Conservation (phyloP, 2,888 invertebrate genomes). For the Hydroisotoma schaefferi region DNA sequence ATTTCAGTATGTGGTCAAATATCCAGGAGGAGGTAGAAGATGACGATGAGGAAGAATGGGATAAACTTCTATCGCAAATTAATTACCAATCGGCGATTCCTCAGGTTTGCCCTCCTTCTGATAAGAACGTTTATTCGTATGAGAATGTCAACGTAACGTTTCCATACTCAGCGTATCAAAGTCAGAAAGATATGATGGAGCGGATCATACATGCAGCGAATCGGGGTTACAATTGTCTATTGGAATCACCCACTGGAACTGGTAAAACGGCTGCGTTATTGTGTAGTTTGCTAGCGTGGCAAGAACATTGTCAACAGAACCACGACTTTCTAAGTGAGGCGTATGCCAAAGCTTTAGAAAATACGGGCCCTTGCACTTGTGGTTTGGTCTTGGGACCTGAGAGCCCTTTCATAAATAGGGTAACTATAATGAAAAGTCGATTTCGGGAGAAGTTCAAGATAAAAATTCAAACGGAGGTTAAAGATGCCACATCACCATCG, state of each 20-base stretch:
- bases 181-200: conserved; percentile 41
- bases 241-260: conserved; percentile 45
- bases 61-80: conserved; percentile 19
- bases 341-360: conserved; percentile 9
- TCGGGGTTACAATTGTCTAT: conserved; percentile 31
- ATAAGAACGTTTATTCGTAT: conserved; percentile 1
- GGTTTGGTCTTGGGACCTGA: conserved; percentile 18
- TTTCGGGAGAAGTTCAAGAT: not conserved
- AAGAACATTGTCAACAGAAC: conserved; percentile 13
- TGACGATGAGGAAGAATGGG: conserved; percentile 27
- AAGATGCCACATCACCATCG: not conserved
- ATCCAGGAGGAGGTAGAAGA: no score
- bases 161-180: conserved; percentile 39
- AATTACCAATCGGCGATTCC: conserved; percentile 12
- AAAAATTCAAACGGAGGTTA: not conserved
- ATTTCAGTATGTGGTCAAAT: no score
- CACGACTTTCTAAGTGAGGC: not conserved
- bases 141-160: conserved; percentile 28
- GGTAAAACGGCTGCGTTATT: conserved; percentile 42
- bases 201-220: conserved; percentile 30
- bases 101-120: no score
- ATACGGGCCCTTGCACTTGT: conserved; percentile 23
- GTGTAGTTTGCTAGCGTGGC: conserved; percentile 38
- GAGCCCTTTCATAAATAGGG: not conserved
- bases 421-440: not conserved